Evolutionary conservation across 1,140 invertebrate genomes (phyloP), one percentile per base, ranked within the genome.

Genomic region (Bombus cullumanus): DNA sequence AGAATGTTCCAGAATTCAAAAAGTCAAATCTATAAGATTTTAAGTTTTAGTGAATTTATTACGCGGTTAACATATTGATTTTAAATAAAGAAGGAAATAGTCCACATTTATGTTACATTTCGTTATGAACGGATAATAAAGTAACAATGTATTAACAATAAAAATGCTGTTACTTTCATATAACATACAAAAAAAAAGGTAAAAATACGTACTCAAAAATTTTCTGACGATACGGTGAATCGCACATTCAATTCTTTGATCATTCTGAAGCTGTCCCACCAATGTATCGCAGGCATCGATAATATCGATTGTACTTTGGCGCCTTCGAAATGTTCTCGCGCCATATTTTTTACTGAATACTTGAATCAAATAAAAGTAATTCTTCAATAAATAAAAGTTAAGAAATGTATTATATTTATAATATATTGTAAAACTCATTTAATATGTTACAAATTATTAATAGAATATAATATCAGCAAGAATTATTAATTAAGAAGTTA

Each of bases 241-340:
- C 13, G 15, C 28, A n/a, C 9, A 41, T 10, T 5, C 4, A n/a
- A 37, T 77, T 64, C 8, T 4, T 39, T 18, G 22, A 78, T 62
- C 39, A 43, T 53, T 22, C 47, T 53, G 59, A 78, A 78, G 22
- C 31, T 66, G 22, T 43, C 53, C 6, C n/a, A 12, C 22, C 18
- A 9, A 62, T 22, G 6, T 31, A 43, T 78, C 39, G n/a, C 31
- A 77, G 41, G 0, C 0, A 25, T 78, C 39, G 59, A 64, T 39
- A 64, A 41, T 64, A 78, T 78, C 59, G 76, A 78, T 59, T 77
- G 9, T 59, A 64, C 39, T 59, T 43, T 77, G 25, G 15, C 59
- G 18, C n/a, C 59, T 37, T 78, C 22, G 25, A 41, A 41, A 28
- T n/a, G 9, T 41, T 12, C 2, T 43, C 4, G 15, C 12, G 39